Conservation (phyloP, 2,888 invertebrate species). For the Meandrusa payeni region DNA sequence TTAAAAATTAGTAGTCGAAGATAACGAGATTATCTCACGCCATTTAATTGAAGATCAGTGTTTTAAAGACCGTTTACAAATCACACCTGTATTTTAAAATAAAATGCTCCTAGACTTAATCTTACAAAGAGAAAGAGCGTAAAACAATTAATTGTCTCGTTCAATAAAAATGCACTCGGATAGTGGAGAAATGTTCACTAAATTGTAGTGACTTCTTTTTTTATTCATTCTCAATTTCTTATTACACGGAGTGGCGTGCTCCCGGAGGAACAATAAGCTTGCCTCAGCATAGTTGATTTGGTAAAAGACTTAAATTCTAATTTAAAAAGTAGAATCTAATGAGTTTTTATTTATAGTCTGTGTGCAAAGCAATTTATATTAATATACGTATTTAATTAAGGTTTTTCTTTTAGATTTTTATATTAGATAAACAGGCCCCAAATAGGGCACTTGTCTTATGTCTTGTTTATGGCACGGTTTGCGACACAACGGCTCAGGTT, state of each 20-base stretch:
- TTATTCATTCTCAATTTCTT: conserved; percentile 22
- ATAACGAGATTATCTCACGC: conserved; percentile 65
- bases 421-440: no score
- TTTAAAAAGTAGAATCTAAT: conserved; percentile 3
- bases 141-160: conserved; percentile 21
- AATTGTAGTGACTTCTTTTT: conserved; percentile 17
- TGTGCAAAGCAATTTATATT: conserved; percentile 15
- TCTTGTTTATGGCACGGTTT: no score
- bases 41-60: conserved; percentile 55
- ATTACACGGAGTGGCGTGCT: conserved; percentile 15
- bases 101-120: conserved; percentile 25
- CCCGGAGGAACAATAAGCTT: conserved; percentile 19
- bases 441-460: no score
- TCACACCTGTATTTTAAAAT: conserved; percentile 22
- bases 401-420: no score
- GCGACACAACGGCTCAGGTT: no score
- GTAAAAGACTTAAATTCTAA: conserved; percentile 16
- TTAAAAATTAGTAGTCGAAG: conserved; percentile 55
- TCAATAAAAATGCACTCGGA: conserved; percentile 18
- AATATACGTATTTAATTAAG: no score
- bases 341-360: not conserved
- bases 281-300: conserved; percentile 4
- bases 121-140: conserved; percentile 5
- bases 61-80: conserved; percentile 39
- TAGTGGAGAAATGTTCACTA: conserved; percentile 23